Evolutionary conservation across 2,888 invertebrate species (phyloP).

Genomic region (Argyresthia goedartella): DNA sequence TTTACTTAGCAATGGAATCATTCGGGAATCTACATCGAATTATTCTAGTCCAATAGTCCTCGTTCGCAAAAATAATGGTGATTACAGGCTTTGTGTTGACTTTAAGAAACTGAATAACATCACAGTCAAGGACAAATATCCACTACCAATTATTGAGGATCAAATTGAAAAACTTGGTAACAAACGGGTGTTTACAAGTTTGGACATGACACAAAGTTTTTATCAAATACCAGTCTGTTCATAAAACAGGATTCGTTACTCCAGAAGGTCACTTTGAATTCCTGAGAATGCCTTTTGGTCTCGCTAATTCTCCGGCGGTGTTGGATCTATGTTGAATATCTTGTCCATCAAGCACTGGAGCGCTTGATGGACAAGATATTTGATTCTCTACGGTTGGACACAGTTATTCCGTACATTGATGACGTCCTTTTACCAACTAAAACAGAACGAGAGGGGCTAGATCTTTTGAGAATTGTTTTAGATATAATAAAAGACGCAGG

Average conservation of each 20-base stretch:
- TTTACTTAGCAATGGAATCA: not conserved
- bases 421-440: not conserved
- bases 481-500: not conserved
- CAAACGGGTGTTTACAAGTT: not conserved
- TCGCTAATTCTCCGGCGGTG: not conserved
- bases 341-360: no score
- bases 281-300: not conserved
- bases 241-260: not conserved
- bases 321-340: no score
- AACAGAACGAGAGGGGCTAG: not conserved
- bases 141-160: constrained; percentile 1
- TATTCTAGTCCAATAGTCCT: constrained; percentile 1
- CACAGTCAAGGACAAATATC: constrained; percentile 2
- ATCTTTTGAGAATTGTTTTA: not conserved
- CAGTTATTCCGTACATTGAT: not conserved
- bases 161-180: constrained; percentile 1
- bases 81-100: not conserved
- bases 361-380: not conserved
- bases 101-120: constrained; percentile 9
- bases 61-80: not conserved
- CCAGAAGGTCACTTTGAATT: not conserved
- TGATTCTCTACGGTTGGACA: not conserved
- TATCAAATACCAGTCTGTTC: not conserved
- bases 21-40: not conserved
- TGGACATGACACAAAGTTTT: not conserved